phyloP scores from a whole-genome alignment of 2,797 vertebrate genomes.

The Pipistrellus pipistrellus region DNA sequence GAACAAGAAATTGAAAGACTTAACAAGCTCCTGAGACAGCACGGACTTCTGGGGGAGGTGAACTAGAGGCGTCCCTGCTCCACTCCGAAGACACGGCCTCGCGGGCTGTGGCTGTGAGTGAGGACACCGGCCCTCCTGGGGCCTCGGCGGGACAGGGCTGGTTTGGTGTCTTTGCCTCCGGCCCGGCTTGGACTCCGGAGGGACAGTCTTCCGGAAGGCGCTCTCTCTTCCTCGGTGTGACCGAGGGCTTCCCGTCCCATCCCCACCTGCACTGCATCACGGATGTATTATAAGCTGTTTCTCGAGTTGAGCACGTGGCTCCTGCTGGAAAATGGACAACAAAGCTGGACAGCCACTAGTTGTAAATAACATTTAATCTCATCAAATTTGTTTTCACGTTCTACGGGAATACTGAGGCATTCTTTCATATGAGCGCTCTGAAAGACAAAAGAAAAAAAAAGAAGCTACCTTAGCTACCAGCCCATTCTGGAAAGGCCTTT shows the following conservation, averaged over 20 bases:
- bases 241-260: not conserved
- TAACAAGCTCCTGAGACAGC: constrained; percentile 90
- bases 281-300: constrained; percentile 19
- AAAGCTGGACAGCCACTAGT: not conserved
- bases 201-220: not conserved
- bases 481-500: constrained; percentile 45
- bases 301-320: not conserved
- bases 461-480: not conserved
- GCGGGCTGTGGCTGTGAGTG: not conserved
- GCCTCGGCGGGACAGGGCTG: not conserved
- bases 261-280: not conserved
- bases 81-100: not conserved
- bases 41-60: constrained; percentile 84
- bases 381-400: not conserved
- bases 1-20: constrained; percentile 94
- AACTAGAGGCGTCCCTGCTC: constrained; percentile 64
- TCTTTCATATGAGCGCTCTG: not conserved
- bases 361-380: constrained; percentile 44
- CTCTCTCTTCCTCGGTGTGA: not conserved
- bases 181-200: not conserved
- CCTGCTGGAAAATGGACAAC: constrained; percentile 3
- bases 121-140: not conserved
- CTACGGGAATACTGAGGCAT: not conserved
- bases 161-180: not conserved
- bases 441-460: constrained; percentile 8